Base-by-base conservation (phyloP, 2,888 invertebrate genomes). In the Drosophila rubida region DNA sequence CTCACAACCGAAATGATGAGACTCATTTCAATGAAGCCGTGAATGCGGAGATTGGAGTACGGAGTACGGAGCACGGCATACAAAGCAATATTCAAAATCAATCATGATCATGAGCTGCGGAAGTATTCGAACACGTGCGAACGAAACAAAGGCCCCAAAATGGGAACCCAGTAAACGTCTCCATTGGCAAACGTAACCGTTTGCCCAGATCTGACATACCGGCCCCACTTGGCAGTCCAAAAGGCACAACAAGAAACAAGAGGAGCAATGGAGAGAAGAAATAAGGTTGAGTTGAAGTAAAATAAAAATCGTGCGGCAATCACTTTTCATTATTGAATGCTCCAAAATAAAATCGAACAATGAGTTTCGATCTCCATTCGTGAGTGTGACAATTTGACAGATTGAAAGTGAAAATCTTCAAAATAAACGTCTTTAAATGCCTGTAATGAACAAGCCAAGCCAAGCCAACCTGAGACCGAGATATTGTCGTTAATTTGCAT, bases 351-450 rank as follows among this genome's bases (percentile, higher is more conserved):
- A 54, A 65, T 60, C 63, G 66, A 66, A 75, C 75, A 76, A 73
- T 69, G 60, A 65, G 61, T 35, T 57, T 64, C 63, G 61, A 67
- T 61, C 66, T 70, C 66, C 37, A 61, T 58, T 75, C 71, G 67
- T 68, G 76, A 75, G 65, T 76, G 74, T 79, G 81, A 82, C 81
- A 84, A 77, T 84, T 84, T 81, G 85, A 84, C 82, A 82, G 82
- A 82, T 81, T 82, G 82, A 82, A 82, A 82, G 82, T 82, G 82
- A 82, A 82, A 82, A 78, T 72, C 67, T 78, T 75, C 35, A 32
- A 37, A 51, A 76, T 72, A 74, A 81, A 77, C 68, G 79, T 67
- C 78, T 69, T 69, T 80, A 73, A 80, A 72, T 81, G 81, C 39
- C 66, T 61, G 64, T 54, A 77, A 62, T 69, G 73, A 73, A 67